Percentiles rank a stretch among this genome's conserved stretches.
Conservation (phyloP, 92 coral and sea anemone species). For the Blastomussa wellsi region DNA sequence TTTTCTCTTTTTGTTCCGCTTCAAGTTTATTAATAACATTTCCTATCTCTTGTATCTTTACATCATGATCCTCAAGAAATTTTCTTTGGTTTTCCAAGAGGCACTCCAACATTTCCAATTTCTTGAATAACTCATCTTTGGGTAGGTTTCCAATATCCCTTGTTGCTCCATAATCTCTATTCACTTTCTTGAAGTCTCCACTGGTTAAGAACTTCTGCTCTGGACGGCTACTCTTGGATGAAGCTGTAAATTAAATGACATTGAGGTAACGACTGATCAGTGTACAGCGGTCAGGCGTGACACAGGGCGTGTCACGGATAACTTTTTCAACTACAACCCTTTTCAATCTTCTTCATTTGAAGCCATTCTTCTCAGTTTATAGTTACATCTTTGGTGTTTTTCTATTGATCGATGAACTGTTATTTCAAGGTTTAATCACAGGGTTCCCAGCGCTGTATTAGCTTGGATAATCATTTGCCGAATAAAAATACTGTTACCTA, state of each 20-base stretch:
- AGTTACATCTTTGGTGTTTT: too few species aligned
- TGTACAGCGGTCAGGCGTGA: background rate
- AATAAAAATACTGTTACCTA: too few species aligned
- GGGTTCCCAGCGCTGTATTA: too few species aligned
- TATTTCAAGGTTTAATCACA: too few species aligned
- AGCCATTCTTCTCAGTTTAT: too few species aligned
- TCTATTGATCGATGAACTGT: too few species aligned
- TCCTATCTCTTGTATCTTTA: constrained; percentile 35
- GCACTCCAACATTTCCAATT: constrained; percentile 24
- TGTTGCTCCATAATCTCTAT: constrained; percentile 29
- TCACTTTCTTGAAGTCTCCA: background rate
- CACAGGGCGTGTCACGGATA: too few species aligned
- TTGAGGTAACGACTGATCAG: background rate
- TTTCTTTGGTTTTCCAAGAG: constrained; percentile 30
- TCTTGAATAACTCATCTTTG: constrained; percentile 2
- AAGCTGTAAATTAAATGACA: constrained; percentile 3
- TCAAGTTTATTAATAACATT: constrained; percentile 3
- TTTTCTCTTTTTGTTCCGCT: background rate
- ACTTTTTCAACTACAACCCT: too few species aligned
- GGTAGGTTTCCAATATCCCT: background rate
- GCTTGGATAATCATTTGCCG: too few species aligned
- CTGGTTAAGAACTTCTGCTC: constrained; percentile 8
- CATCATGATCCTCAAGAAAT: constrained; percentile 31
- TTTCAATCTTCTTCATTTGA: too few species aligned
- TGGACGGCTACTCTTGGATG: constrained; percentile 1